Conservation (phyloP, 2,113 vertebrate species). For the Lophura nycthemera region DNA sequence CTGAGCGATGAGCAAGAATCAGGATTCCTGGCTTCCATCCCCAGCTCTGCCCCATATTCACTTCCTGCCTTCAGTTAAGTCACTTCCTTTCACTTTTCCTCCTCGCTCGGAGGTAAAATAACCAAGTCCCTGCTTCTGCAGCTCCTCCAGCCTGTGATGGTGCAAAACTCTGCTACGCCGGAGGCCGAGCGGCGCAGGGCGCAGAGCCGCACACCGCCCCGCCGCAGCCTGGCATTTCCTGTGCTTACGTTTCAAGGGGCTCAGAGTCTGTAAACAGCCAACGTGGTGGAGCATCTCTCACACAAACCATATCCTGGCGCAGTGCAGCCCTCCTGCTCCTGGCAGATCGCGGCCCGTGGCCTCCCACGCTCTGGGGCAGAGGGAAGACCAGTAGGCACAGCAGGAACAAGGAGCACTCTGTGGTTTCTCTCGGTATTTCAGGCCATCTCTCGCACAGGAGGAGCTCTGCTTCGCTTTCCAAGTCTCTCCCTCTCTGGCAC, state of each 20-base stretch:
- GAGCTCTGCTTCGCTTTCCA: constrained; percentile 53
- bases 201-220: not conserved
- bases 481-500: constrained; percentile 63
- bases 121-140: not conserved
- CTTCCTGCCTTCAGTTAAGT: constrained; percentile 29
- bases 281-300: not conserved
- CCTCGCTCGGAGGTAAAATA: not conserved
- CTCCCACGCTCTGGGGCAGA: not conserved
- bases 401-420: constrained; percentile 68
- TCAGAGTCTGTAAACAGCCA: not conserved
- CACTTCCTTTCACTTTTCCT: constrained; percentile 57
- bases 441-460: constrained; percentile 58
- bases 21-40: constrained; percentile 1
- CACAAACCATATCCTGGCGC: not conserved
- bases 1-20: not conserved
- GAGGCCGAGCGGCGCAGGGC: not conserved
- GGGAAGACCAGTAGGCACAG: constrained; percentile 34
- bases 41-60: constrained; percentile 37
- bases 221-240: not conserved
- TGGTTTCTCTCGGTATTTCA: constrained; percentile 60
- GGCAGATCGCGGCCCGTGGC: not conserved
- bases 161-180: not conserved
- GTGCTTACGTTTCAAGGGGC: not conserved
- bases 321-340: not conserved
- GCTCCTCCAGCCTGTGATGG: not conserved